Conservation (phyloP, 2,113 vertebrate species). For the Ptyas mucosa region DNA sequence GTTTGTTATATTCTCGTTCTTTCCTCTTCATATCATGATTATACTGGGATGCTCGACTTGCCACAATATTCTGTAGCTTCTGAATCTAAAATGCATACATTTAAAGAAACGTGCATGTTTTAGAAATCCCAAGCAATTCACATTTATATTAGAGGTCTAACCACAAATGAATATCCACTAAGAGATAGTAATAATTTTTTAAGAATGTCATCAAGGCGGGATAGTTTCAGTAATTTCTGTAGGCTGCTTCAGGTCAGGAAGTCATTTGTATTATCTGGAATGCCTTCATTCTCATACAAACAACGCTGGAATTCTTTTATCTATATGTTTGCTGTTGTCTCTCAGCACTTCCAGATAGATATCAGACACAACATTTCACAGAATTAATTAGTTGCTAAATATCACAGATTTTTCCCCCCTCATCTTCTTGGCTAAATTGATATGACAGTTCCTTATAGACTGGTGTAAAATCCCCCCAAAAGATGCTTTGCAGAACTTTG, state of each 20-base stretch:
- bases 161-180: neutral
- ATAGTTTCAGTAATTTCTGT: neutral
- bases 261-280: neutral
- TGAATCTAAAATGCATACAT: conserved; percentile 76
- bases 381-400: neutral
- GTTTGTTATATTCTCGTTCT: conserved; percentile 88
- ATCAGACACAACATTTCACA: neutral
- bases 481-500: neutral
- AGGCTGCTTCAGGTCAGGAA: neutral
- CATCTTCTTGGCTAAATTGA: neutral
- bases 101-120: neutral
- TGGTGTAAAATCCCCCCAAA: neutral
- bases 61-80: conserved; percentile 91
- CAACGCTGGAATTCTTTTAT: neutral
- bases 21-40: conserved; percentile 95
- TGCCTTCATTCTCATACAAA: neutral
- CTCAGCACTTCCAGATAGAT: neutral
- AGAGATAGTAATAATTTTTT: neutral
- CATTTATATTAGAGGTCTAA: neutral
- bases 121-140: neutral
- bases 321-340: neutral
- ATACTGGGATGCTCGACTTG: conserved; percentile 92
- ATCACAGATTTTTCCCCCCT: neutral
- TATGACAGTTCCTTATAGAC: neutral
- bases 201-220: neutral